Evolutionary conservation across 2,797 vertebrate species (phyloP).

Genomic region (Carapus acus): DNA sequence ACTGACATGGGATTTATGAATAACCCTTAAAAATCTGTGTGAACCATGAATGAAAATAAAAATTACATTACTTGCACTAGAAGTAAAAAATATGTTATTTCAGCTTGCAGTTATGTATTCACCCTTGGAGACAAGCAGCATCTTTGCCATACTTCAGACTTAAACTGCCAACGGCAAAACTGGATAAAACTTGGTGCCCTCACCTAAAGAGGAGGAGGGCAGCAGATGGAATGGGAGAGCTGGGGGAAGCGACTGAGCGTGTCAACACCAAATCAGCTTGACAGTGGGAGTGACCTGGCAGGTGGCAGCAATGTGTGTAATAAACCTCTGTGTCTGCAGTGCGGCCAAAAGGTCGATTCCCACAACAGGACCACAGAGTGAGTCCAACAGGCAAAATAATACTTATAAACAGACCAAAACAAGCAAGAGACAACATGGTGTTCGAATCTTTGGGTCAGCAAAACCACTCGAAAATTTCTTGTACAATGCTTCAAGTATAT

Average conservation of each 20-base stretch:
- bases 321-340: slow-evolving; percentile 4
- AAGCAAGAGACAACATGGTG: neutral
- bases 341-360: neutral
- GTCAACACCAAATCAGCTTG: slow-evolving; percentile 37
- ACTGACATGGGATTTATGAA: too few relatives aligned
- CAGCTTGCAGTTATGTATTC: neutral
- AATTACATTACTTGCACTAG: too few relatives aligned
- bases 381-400: neutral
- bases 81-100: too few relatives aligned
- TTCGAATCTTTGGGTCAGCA: neutral
- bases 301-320: slow-evolving; percentile 23
- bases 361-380: neutral
- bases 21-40: too few relatives aligned
- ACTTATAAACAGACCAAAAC: neutral
- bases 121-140: slow-evolving; percentile 13
- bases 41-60: too few relatives aligned
- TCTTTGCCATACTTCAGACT: neutral
- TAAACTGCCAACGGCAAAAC: neutral
- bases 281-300: slow-evolving; percentile 22
- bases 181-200: slow-evolving; percentile 21
- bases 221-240: slow-evolving; percentile 12
- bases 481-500: too few relatives aligned
- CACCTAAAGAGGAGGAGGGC: slow-evolving; percentile 5
- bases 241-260: slow-evolving; percentile 13
- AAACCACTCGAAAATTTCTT: neutral